These are phyloP conservation scores for Pseudomugil gertrudae DNA, from an alignment of 2,797 vertebrate species.

Conservation along the genomic window DNA sequence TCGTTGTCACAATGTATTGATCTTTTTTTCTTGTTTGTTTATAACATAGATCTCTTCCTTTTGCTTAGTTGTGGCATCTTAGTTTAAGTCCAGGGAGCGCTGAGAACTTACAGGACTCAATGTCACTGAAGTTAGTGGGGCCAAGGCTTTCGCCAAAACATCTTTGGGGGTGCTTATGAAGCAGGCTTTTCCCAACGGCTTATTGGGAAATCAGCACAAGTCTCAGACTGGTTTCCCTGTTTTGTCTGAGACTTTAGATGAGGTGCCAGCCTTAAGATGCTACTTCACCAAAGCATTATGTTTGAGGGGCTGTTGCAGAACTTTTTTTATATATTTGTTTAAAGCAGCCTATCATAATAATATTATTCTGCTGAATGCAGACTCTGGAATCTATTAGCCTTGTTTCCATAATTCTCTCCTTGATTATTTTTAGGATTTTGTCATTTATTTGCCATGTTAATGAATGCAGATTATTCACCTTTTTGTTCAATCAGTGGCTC, in stretches of 20 bases:
- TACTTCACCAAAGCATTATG: neutral
- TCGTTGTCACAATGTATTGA: conserved; percentile 39
- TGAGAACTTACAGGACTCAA: conserved; percentile 54
- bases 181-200: neutral
- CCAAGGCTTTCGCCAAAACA: conserved; percentile 46
- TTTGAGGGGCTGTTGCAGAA: conserved; percentile 10
- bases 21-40: conserved; percentile 39
- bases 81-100: conserved; percentile 45
- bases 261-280: conserved; percentile 17
- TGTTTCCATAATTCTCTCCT: conserved; percentile 29
- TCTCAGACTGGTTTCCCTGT: conserved; percentile 9
- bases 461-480: conserved; percentile 31
- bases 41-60: conserved; percentile 29
- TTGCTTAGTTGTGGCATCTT: conserved; percentile 56
- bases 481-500: conserved; percentile 31
- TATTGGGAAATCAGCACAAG: neutral
- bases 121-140: conserved; percentile 51
- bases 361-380: conserved; percentile 13
- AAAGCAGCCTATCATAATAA: conserved; percentile 11
- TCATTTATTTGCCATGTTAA: conserved; percentile 37
- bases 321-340: conserved; percentile 8
- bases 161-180: conserved; percentile 24
- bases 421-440: conserved; percentile 40
- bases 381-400: conserved; percentile 8
- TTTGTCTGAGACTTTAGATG: conserved; percentile 13